Base-by-base conservation (phyloP, 2,797 vertebrate genomes). In the Acropternis orthonyx region DNA sequence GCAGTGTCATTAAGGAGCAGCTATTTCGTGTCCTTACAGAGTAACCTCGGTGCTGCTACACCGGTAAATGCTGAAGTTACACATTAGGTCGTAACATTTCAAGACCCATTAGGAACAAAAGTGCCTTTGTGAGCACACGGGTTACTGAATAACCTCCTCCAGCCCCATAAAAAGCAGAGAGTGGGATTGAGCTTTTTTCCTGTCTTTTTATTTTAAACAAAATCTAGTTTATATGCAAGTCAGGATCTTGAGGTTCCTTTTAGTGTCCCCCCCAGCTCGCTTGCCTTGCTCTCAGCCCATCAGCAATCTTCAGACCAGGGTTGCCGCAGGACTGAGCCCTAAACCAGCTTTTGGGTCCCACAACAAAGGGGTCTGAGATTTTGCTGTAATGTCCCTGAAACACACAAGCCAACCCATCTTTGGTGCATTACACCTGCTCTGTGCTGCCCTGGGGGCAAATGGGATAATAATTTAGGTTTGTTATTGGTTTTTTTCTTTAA, bases 51-150 rank as follows among this genome's bases (percentile, higher is more conserved):
- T 82, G 81, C 95, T 94, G 66, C 93, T 97, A 96, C 97, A 97
- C 12, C 65, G 92, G 77, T 92, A 88, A 94, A 93, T n/a, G n/a
- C 28, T 65, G 96, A 86, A 96, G 97, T 97, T 97, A 98, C 97
- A 98, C 96, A 97, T 98, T 97, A 91, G 88, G 97, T 96, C 85
- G 22, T 96, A 96, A 97, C 92, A 91, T 95, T 97, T 92, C 93
- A 91, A 95, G 90, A 92, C 92, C 89, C 69, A 88, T 96, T 95
- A 94, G 84, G 90, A 97, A 97, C 97, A 97, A 91, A 98, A 94
- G 95, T 77, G 74, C 93, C 87, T 97, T 97, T 97, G 97, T 97
- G 97, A 97, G 66, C 76, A 27, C 3, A 27, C 0, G 1, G 80
- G 95, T 97, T 97, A 97, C 94, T 97, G 91, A 97, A 39, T 97